Conservation (phyloP, 2,888 invertebrate species). For the Himalopsyche kuldschensis region DNA sequence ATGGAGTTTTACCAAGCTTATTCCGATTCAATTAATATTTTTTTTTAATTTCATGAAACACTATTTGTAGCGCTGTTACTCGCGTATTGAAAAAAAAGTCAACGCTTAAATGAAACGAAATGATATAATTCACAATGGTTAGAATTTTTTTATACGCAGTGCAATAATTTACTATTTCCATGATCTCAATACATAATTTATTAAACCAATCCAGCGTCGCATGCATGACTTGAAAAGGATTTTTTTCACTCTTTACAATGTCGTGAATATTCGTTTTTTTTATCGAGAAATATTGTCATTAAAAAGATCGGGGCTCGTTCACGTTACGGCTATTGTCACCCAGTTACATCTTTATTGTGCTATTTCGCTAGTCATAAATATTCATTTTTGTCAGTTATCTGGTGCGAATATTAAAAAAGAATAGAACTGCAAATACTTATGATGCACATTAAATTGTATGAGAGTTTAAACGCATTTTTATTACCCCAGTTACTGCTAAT, state of each 20-base stretch:
- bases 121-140: too few relatives aligned
- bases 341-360: neutral
- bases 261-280: neutral
- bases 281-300: neutral
- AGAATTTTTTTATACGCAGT: neutral
- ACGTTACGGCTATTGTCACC: neutral
- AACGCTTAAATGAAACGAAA: too few relatives aligned
- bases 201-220: neutral
- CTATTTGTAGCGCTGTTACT: too few relatives aligned
- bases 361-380: neutral
- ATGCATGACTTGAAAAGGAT: neutral
- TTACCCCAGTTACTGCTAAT: too few relatives aligned
- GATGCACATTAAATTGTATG: too few relatives aligned
- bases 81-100: too few relatives aligned
- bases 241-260: neutral
- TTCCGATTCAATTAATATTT: too few relatives aligned
- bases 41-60: too few relatives aligned
- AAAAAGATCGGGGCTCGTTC: neutral
- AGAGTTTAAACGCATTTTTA: too few relatives aligned
- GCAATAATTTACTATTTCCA: neutral
- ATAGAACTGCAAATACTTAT: too few relatives aligned
- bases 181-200: conserved; percentile 1
- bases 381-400: neutral
- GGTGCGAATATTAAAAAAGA: neutral
- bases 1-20: too few relatives aligned